Evolutionary conservation across 2,888 invertebrate genomes (phyloP).

Genomic region (Drosophila picticornis): DNA sequence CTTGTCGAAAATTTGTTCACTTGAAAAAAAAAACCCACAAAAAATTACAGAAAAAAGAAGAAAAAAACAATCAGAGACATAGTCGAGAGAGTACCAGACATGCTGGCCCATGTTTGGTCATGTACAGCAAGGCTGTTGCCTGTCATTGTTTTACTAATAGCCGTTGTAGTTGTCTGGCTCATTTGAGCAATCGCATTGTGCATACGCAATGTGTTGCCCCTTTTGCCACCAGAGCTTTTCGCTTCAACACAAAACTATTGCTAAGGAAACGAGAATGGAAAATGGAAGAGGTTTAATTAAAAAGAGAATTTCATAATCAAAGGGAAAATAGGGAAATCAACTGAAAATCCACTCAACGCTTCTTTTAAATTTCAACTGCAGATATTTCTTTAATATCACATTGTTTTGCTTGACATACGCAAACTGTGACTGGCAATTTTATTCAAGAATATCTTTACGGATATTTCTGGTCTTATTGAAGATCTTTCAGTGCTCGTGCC

Average conservation of each 20-base stretch:
- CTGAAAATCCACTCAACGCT: not conserved
- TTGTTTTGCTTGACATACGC: not conserved
- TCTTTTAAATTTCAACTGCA: not conserved
- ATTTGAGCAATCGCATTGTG: conserved; percentile 53
- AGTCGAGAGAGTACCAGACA: conserved; percentile 46
- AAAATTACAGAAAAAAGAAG: conserved; percentile 1
- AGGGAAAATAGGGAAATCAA: not conserved
- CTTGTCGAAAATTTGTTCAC: conserved; percentile 77
- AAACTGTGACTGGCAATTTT: conserved; percentile 6
- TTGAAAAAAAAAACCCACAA: conserved; percentile 38
- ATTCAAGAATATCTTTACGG: not conserved
- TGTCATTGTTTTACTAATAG: conserved; percentile 79
- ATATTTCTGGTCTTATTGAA: not conserved
- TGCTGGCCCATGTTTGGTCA: conserved; percentile 73
- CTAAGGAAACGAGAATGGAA: not conserved
- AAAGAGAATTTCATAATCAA: too few relatives aligned
- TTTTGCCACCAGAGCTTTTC: not conserved
- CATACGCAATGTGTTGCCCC: conserved; percentile 56
- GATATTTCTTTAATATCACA: too few relatives aligned
- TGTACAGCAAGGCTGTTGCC: conserved; percentile 74
- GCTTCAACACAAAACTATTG: not conserved
- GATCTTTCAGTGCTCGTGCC: conserved; percentile 42
- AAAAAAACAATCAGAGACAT: conserved; percentile 23
- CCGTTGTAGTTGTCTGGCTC: conserved; percentile 69
- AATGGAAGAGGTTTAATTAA: not conserved